Evolutionary conservation across 2,797 vertebrate species (phyloP), one percentile per base, ranked within the genome.

Genomic region (Microctenopoma lineatum): DNA sequence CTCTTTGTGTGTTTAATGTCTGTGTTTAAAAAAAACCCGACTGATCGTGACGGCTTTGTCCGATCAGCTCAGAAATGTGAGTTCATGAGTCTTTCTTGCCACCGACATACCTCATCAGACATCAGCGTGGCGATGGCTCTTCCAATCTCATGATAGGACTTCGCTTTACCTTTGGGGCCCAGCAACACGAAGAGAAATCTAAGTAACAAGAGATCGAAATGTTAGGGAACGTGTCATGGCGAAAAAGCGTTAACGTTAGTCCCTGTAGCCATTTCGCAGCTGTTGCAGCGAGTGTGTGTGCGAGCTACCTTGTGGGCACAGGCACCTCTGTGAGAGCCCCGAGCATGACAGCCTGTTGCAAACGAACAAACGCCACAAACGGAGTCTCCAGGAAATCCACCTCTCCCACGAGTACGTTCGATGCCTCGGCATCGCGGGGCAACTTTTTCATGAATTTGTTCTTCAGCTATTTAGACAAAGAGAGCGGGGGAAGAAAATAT

Each of bases 391-490:
- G 85, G 89, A 99, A 99, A 75, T 99, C 96, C 0, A 99, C 98
- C 74, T 99, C 98, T 7, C 98, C 98, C 0, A 99, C 97, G 70
- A 99, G 93, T 47, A 99, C 97, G 0, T 99, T 99, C 42, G 98
- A 98, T 0, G 98, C 98, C 86, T 99, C 98, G 0, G 98, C 98
- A 0, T 99, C 98, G 0, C 97, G 96, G 0, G 98, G 97, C 71
- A 99, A 42, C 11, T 99, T 99, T 83, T 99, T 99, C 98, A 99
- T 99, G 89, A 99, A 99, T 74, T 98, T 99, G 38, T 99, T 99
- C 92, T 97, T 98, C 84, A 99, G 89, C 98, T 99, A 77, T 55
- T 7, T 2, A 53, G 27, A 64, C 11, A 62, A 13, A 52, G 6
- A 36, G 0, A 41, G n/a, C 15, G 39, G 6, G 4, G 5, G 7